Percentiles rank a stretch among this genome's conserved stretches.
Evolutionary conservation across 2,888 invertebrate species (phyloP).

Genomic region (Lasioglossum villosulum): DNA sequence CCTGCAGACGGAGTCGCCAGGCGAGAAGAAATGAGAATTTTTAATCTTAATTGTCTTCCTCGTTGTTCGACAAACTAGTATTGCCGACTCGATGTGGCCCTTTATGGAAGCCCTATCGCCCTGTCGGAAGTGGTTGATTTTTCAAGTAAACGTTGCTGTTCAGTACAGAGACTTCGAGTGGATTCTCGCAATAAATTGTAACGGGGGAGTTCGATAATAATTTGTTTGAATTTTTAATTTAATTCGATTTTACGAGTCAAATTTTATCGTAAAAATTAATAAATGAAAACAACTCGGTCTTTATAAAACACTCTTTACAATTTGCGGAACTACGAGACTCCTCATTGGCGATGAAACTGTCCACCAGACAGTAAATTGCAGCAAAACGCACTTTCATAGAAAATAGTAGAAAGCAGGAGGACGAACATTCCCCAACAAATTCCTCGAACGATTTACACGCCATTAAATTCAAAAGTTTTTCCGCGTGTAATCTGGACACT

Average conservation of each 20-base stretch:
- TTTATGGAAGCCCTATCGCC: no score
- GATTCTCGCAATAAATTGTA: background rate
- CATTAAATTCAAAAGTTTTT: background rate
- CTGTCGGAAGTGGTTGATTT: background rate
- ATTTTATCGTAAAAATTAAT: background rate
- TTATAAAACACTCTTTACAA: no score
- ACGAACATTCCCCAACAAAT: background rate
- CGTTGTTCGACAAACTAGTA: background rate
- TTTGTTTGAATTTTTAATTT: background rate
- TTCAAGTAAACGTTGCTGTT: no score
- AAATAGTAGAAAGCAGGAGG: background rate
- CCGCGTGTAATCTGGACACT: background rate
- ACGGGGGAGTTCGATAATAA: background rate
- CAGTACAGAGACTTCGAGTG: no score
- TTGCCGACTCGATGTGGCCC: background rate
- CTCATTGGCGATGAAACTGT: background rate
- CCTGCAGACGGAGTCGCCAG: background rate
- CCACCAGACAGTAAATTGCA: background rate
- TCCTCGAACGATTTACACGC: background rate
- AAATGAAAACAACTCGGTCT: background rate
- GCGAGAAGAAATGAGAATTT: slow-evolving; percentile 6
- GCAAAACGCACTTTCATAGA: background rate
- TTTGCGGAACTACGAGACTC: no score
- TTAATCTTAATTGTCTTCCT: background rate
- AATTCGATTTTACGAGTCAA: background rate